Evolutionary conservation across 2,888 invertebrate species (phyloP).

Genomic region (Pammene fasciana): DNA sequence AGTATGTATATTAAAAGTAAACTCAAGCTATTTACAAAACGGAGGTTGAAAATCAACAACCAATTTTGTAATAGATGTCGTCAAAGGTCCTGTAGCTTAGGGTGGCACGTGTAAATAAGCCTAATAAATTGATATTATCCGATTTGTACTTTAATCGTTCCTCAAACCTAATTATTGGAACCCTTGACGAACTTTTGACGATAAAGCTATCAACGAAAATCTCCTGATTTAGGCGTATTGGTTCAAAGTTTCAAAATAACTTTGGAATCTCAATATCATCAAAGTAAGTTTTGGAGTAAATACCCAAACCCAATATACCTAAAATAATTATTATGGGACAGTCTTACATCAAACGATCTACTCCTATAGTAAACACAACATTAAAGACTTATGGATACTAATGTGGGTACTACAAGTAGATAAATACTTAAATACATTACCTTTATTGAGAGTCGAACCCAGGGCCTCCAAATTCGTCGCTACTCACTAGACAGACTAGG

Average conservation of each 20-base stretch:
- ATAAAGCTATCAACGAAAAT: neutral
- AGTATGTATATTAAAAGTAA: constrained; percentile 21
- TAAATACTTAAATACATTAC: too few species aligned
- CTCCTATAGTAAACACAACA: too few species aligned
- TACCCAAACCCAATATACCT: too few species aligned
- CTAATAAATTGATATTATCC: constrained; percentile 9
- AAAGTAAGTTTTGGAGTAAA: too few species aligned
- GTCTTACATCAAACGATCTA: too few species aligned
- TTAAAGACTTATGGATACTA: too few species aligned
- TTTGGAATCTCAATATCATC: neutral
- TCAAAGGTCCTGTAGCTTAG: constrained; percentile 25
- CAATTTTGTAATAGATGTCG: constrained; percentile 30
- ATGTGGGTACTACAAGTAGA: too few species aligned
- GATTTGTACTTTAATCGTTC: constrained; percentile 17
- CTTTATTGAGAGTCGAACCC: too few species aligned
- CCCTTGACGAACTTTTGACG: constrained; percentile 25
- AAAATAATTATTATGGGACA: too few species aligned
- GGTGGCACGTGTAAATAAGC: constrained; percentile 8
- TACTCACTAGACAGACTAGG: too few species aligned
- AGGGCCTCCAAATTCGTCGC: too few species aligned
- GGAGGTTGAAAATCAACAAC: constrained; percentile 30
- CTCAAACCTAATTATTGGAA: constrained; percentile 21
- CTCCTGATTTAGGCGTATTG: neutral
- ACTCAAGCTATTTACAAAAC: constrained; percentile 28
- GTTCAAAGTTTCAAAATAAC: neutral